Evolutionary conservation across 2,888 invertebrate species (phyloP).

Genomic region (Strigamia maritima): DNA sequence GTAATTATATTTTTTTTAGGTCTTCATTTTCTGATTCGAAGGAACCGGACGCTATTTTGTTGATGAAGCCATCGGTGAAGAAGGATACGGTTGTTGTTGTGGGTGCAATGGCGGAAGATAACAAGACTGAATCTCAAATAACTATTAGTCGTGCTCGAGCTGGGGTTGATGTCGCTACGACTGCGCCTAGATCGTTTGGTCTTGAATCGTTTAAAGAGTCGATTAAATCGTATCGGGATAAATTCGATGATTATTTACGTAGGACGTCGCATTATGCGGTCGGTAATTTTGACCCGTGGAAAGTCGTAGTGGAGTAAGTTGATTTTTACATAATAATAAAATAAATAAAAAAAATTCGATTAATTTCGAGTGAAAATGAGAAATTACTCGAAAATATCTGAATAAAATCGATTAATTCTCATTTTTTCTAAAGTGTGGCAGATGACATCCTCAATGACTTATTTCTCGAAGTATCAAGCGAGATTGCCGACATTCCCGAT

Average conservation of each 20-base stretch:
- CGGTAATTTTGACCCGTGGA: conserved; percentile 37
- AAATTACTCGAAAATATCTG: background rate
- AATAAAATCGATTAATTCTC: background rate
- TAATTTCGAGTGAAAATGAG: background rate
- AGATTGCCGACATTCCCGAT: conserved; percentile 24
- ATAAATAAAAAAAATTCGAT: background rate
- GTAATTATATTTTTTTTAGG: conserved; percentile 4
- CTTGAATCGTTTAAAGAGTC: background rate
- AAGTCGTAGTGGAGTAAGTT: conserved; percentile 37
- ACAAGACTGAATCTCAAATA: background rate
- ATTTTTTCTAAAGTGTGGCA: background rate
- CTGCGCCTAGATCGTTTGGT: background rate
- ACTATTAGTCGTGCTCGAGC: background rate
- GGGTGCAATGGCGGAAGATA: conserved; percentile 2
- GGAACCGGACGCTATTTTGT: conserved; percentile 35
- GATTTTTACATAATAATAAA: too few species aligned
- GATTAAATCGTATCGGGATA: background rate
- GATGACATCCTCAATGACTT: conserved; percentile 34
- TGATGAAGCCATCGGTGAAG: conserved; percentile 31
- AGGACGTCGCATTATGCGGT: conserved; percentile 36
- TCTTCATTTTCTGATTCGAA: background rate
- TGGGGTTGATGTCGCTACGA: background rate
- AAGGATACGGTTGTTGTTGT: conserved; percentile 33
- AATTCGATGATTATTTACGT: conserved; percentile 30
- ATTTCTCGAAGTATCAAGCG: conserved; percentile 7